phyloP scores from a whole-genome alignment of 1,140 invertebrate species.

The Meloidogyne exigua region DNA sequence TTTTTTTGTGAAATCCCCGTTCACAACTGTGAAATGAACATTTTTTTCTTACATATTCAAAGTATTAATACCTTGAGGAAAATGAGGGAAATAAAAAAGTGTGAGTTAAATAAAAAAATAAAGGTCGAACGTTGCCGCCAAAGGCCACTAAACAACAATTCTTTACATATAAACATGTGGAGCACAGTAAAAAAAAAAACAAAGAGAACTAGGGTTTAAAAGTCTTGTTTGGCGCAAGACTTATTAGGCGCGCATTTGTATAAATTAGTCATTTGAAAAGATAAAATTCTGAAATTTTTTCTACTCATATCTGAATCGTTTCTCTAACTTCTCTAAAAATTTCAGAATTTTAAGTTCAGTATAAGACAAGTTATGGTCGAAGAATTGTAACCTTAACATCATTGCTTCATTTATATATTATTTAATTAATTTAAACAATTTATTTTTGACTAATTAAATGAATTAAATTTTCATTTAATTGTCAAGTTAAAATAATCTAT shows the following conservation, averaged over 20 bases:
- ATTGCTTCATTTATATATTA: too few species aligned
- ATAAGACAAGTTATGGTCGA: not conserved
- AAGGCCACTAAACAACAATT: not conserved
- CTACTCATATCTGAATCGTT: not conserved
- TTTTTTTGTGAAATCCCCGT: not conserved
- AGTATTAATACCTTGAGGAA: not conserved
- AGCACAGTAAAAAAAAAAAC: not conserved
- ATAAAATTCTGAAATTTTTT: not conserved
- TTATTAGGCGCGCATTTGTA: not conserved
- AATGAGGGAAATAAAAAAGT: not conserved
- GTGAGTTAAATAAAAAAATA: not conserved
- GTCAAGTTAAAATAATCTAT: too few species aligned
- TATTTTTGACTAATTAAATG: too few species aligned
- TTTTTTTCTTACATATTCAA: not conserved
- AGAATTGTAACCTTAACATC: too few species aligned
- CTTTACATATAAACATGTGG: not conserved
- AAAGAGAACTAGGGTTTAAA: not conserved
- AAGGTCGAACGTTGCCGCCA: conserved; percentile 3
- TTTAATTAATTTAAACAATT: too few species aligned
- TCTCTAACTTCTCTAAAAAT: not conserved
- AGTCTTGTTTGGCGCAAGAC: not conserved
- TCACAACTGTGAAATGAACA: conserved; percentile 2
- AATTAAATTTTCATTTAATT: too few species aligned
- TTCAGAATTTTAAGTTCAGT: not conserved
- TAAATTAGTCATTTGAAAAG: not conserved